A percentile compares a stretch with the other conserved stretches of the same genome.
These are phyloP conservation scores for Bombus soroeensis DNA, from an alignment of 1,140 invertebrate species.

Conservation along the genomic window DNA sequence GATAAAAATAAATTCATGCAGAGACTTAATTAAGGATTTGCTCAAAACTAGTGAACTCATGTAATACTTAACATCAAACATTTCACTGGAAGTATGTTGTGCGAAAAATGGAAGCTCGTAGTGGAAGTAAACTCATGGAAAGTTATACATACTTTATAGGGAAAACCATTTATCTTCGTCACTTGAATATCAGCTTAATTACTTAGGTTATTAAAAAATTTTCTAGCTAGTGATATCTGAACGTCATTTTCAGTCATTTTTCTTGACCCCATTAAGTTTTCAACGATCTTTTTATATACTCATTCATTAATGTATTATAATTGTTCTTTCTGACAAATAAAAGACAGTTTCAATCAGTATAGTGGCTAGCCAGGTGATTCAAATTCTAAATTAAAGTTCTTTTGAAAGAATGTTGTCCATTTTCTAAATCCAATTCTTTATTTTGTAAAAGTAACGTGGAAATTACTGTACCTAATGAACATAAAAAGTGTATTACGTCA, in stretches of 20 bases:
- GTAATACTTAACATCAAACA: not conserved
- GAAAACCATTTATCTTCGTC: conserved; percentile 34
- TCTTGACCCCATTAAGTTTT: not conserved
- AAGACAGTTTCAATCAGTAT: not conserved
- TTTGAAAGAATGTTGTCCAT: not conserved
- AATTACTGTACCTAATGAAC: not conserved
- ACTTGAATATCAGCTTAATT: conserved; percentile 25
- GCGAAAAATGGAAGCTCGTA: not conserved
- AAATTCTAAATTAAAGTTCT: not conserved
- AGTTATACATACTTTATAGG: conserved; percentile 11
- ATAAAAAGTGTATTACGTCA: not conserved
- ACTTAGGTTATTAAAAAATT: conserved; percentile 35
- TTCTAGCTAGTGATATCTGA: not conserved
- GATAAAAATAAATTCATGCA: not conserved
- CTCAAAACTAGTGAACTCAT: not conserved
- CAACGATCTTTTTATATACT: not conserved
- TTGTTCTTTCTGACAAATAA: not conserved
- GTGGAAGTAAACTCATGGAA: conserved; percentile 1
- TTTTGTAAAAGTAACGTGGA: not conserved
- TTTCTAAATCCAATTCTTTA: not conserved
- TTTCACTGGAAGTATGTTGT: not conserved
- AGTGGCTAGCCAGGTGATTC: too few relatives aligned
- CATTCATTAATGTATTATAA: not conserved
- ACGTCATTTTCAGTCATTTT: conserved; percentile 1
- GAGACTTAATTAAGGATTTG: not conserved